Base-by-base conservation (phyloP, 2,797 vertebrate species). In the Spea hammondii region DNA sequence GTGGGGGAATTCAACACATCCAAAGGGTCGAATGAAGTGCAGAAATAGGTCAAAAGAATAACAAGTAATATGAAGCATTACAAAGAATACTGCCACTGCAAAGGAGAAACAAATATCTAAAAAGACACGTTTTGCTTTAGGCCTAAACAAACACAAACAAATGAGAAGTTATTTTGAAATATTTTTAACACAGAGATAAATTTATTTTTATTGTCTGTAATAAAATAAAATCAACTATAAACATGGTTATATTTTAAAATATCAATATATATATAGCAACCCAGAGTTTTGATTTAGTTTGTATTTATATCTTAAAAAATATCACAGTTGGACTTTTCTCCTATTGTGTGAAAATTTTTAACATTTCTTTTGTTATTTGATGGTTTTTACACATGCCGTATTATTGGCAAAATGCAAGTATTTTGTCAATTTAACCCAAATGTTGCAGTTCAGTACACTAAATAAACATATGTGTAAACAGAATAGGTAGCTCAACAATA, bases 1-100 rank as follows among this genome's bases (percentile, higher is more conserved):
- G 49, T 71, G 47, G 79, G 73, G 79, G 12, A 75, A 71, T 66
- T 51, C 47, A 80, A 75, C 73, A 76, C 60, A 80, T 71, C 64
- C 59, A 50, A 5, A 64, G 73, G 73, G 65, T 71, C 60, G 75
- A 76, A 50, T 8, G 1, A 55, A 80, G 49, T 53, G 60, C 53
- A 67, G 49, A 70, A 66, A 57, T 17, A 72, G 69, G 68, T 80
- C 79, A 80, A 72, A 59, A 53, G 46, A 66, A 54, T 47, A 80
- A 71, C 13, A 72, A 76, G 4, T 59, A 68, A 73, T 65, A 76
- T 60, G 48, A 60, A 76, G 65, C 70, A 60, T 80, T 72, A 53
- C 47, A 80, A 71, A 45, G 48, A 17, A 80, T 80, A 49, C 44
- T 11, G 68, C 49, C 65, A 47, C 17, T 65, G 44, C 17, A 4